Evolutionary conservation across 1,140 invertebrate species (phyloP).

Genomic region (Neoseiulus cucumeris): DNA sequence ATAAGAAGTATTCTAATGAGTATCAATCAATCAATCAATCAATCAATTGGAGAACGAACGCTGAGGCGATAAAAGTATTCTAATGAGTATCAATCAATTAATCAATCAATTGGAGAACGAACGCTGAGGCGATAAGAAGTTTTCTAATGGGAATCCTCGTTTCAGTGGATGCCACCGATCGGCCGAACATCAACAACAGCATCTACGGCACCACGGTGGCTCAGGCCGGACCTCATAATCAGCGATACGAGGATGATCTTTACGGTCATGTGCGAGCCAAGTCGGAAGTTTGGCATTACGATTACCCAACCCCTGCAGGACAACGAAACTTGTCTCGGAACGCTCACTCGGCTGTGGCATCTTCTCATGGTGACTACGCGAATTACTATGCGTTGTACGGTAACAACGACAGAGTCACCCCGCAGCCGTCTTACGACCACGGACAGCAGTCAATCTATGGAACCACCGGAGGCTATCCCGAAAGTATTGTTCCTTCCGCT

Average conservation of each 20-base stretch:
- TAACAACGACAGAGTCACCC: neutral
- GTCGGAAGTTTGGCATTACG: slow-evolving; percentile 6
- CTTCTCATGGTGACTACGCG: neutral
- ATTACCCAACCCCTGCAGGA: neutral
- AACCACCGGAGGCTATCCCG: neutral
- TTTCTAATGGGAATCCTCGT: too few species aligned
- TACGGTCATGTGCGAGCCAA: neutral
- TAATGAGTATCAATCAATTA: too few species aligned
- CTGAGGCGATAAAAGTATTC: too few species aligned
- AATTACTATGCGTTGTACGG: slow-evolving; percentile 5
- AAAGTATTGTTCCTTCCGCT: slow-evolving; percentile 1
- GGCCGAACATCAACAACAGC: neutral
- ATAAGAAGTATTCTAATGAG: too few species aligned
- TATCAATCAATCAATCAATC: too few species aligned
- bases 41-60: too few species aligned
- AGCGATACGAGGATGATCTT: neutral
- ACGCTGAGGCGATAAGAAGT: too few species aligned
- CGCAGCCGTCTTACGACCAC: neutral
- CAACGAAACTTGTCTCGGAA: neutral
- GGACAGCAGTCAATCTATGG: neutral
- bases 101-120: too few species aligned
- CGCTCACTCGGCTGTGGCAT: neutral
- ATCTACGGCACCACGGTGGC: neutral
- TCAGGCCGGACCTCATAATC: neutral
- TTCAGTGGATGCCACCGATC: neutral